phyloP scores from a whole-genome alignment of 2,888 invertebrate genomes.

The Pyralis farinalis region DNA sequence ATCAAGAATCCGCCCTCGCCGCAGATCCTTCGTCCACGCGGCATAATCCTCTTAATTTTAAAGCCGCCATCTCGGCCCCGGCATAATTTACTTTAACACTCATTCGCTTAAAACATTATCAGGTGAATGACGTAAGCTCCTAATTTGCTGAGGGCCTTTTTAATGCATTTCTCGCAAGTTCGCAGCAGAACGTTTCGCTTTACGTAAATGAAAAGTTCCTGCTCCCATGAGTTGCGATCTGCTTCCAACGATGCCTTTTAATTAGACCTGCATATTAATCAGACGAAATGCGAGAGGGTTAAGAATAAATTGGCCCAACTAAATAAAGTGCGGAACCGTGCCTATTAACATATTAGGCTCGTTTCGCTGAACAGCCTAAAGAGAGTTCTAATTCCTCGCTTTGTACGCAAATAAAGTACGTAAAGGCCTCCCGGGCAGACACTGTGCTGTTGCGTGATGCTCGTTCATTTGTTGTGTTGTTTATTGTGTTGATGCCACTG shows the following conservation, averaged over 20 bases:
- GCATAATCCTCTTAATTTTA: slow-evolving; percentile 9
- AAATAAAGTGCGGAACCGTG: slow-evolving; percentile 23
- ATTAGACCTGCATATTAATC: slow-evolving; percentile 52
- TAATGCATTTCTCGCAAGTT: slow-evolving; percentile 9
- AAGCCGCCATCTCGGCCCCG: slow-evolving; percentile 1
- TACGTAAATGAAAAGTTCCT: slow-evolving; percentile 27
- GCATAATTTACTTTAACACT: slow-evolving; percentile 6
- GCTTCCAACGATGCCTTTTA: slow-evolving; percentile 32
- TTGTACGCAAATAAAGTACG: background rate
- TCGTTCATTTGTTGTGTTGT: slow-evolving; percentile 1
- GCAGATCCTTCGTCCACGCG: background rate
- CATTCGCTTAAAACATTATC: slow-evolving; percentile 6
- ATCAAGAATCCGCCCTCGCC: background rate
- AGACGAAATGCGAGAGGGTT: slow-evolving; percentile 26
- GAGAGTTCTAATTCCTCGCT: slow-evolving; percentile 1
- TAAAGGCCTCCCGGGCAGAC: background rate
- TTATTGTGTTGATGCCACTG: slow-evolving; percentile 1
- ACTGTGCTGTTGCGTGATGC: slow-evolving; percentile 1
- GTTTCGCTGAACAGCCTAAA: slow-evolving; percentile 20
- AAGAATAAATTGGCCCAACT: slow-evolving; percentile 37
- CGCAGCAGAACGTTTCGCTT: background rate
- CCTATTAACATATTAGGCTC: slow-evolving; percentile 44
- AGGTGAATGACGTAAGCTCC: slow-evolving; percentile 3
- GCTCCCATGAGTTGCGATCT: slow-evolving; percentile 8
- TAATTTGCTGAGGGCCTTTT: slow-evolving; percentile 7